Base-by-base conservation (phyloP, 2,888 invertebrate species). In the Drosophila demipolita region DNA sequence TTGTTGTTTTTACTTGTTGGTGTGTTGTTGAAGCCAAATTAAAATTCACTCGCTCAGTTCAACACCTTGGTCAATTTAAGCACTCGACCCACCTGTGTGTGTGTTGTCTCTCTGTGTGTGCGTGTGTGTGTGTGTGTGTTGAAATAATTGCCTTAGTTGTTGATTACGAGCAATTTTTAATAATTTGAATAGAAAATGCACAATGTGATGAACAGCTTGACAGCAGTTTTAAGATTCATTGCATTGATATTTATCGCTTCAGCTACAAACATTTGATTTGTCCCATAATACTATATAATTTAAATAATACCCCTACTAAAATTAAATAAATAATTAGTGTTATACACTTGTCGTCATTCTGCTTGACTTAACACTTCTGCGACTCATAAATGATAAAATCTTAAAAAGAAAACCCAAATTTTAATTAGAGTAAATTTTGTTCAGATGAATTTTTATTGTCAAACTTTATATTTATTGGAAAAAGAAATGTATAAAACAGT, bases 51-150 rank as follows among this genome's bases (percentile, higher is more conserved):
- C 81, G 78, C 54, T 73, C 81, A 76, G 77, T 74, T 86, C 89
- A 90, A 86, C 90, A 90, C 84, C 83, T 83, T 85, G 81, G 81
- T 75, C 83, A 89, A 78, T 75, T 82, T 70, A 62, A 67, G 59
- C 74, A 53, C 49, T 33, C 61, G 71, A 67, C 63, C 59, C 50
- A 58, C 65, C 57, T 66, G 52, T 50, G 48, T 52, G 36, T 53
- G 26, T 49, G 53, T 54, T 45, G 49, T 65, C 50, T 66, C 33
- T 45, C 5, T 42, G 20, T 36, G 11, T 49, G 52, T 61, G 15
- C 38, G 17, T 48, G 9, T 20, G 29, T 26, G 48, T 49, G 49
- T 12, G 33, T 17, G 5, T 66, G 42, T 45, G 36, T 65, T 42
- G 29, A 66, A 66, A 57, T 76, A 78, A 80, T 78, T 67, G 54